Conservation (phyloP, 1,140 invertebrate species). For the Melanaphis sacchari region DNA sequence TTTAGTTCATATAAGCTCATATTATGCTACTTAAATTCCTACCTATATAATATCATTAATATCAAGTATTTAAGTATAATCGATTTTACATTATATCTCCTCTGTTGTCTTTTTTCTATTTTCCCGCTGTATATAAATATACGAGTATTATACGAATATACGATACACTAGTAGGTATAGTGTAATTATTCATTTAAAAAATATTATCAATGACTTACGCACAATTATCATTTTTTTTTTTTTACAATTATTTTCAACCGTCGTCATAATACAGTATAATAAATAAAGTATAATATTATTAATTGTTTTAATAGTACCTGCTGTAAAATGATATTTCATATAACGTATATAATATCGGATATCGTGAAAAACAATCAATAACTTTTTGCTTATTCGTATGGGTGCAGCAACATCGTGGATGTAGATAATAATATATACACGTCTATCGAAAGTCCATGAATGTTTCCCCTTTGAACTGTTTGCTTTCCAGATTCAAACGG, state of each 20-base stretch:
- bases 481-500: too few relatives aligned
- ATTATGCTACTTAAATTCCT: background rate
- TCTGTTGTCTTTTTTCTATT: background rate
- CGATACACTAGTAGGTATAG: too few relatives aligned
- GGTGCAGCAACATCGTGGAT: background rate
- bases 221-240: too few relatives aligned
- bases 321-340: background rate
- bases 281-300: background rate
- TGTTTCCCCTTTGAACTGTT: background rate
- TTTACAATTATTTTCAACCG: too few relatives aligned
- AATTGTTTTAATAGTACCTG: background rate
- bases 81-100: background rate
- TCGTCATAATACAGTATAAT: background rate
- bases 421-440: background rate
- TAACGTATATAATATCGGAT: background rate
- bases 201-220: conserved; percentile 13
- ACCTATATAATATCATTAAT: background rate
- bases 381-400: background rate
- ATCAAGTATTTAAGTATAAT: background rate
- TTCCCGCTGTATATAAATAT: background rate
- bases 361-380: background rate
- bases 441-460: background rate
- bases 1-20: background rate
- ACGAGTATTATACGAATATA: too few relatives aligned
- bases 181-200: background rate